These are phyloP conservation scores for Drosophila sturtevanti DNA, from an alignment of 1,140 invertebrate genomes.

Conservation along the genomic window DNA sequence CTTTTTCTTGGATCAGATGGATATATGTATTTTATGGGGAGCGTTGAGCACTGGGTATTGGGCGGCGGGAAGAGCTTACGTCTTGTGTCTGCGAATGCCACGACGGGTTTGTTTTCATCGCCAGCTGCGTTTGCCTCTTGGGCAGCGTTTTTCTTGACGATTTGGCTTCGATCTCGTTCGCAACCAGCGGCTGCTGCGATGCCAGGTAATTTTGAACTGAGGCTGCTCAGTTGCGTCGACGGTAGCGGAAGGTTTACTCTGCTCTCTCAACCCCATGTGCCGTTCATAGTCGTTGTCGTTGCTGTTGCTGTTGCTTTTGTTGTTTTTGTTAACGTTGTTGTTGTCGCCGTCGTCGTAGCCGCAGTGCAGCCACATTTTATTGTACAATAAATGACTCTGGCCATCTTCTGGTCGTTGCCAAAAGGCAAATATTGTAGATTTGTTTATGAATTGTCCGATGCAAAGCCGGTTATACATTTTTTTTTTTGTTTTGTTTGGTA, in stretches of 20 bases:
- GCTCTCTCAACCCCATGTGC: background rate
- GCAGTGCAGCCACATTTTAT: slow-evolving; percentile 47
- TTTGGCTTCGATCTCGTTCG: slow-evolving; percentile 70
- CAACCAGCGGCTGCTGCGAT: slow-evolving; percentile 30
- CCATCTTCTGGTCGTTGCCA: slow-evolving; percentile 26
- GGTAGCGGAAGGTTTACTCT: slow-evolving; percentile 53
- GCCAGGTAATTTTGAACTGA: slow-evolving; percentile 21
- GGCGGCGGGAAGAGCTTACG: slow-evolving; percentile 37
- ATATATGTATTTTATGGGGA: slow-evolving; percentile 46
- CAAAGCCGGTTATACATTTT: slow-evolving; percentile 60
- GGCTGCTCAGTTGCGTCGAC: slow-evolving; percentile 37
- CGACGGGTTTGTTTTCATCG: slow-evolving; percentile 76
- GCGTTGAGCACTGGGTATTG: slow-evolving; percentile 48
- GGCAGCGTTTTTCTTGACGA: slow-evolving; percentile 66
- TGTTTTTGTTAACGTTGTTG: too few relatives aligned
- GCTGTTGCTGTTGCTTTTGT: too few relatives aligned
- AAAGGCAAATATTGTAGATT: slow-evolving; percentile 53
- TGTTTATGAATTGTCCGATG: slow-evolving; percentile 54
- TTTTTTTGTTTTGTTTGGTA: slow-evolving; percentile 8
- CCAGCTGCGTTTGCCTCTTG: slow-evolving; percentile 71
- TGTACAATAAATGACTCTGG: slow-evolving; percentile 56
- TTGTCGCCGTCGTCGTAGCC: slow-evolving; percentile 13
- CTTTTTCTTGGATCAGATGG: slow-evolving; percentile 18
- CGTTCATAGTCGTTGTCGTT: slow-evolving; percentile 11
- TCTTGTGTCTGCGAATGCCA: slow-evolving; percentile 76